Evolutionary conservation across 2,113 vertebrate genomes (phyloP), one percentile per base, ranked within the genome.

Genomic region (Neogale vison): DNA sequence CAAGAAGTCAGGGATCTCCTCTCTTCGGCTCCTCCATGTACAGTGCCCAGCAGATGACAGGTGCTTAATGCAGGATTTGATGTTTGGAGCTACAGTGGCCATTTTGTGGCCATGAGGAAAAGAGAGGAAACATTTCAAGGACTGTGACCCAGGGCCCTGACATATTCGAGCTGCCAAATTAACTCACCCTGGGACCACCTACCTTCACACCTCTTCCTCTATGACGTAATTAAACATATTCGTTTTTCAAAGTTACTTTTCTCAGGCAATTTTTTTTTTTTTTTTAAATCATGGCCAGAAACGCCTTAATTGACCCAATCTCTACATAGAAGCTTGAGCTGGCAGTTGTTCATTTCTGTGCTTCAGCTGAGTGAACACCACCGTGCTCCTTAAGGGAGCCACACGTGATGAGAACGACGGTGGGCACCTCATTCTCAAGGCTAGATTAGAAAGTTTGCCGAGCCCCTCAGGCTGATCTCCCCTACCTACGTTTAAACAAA

Each of bases 21-120:
- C 12, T 71, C 21, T 84, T 74, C 4, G 7, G 26, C 26, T 90
- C 23, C 45, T 34, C n/a, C 55, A 34, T 82, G 5, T 7, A 6
- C 1, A 4, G 11, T 47, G 23, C 23, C 90, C 71, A 74, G 55
- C 7, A 47, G 31, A 39, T 1, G 59, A 42, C 9, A 39, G 42
- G 2, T 13, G 26, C 12, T 50, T 7, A 2, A 13, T 17, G 4
- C 1, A 67, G 45, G 72, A 14, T 26, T 79, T 20, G 89, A 86
- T 63, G 50, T 83, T n/a, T 36, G 67, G 89, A 89, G 59, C 45
- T 13, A 13, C 10, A 1, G 50, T 47, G 31, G 85, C 77, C 52
- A 23, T 94, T 94, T 88, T 90, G 55, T 81, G 93, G 45, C 52
- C 61, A 63, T 87, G 72, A 96, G 65, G 29, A 55, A 21, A 83